Conservation (phyloP, 2,113 vertebrate species). For the Petrocephalus zakoni region DNA sequence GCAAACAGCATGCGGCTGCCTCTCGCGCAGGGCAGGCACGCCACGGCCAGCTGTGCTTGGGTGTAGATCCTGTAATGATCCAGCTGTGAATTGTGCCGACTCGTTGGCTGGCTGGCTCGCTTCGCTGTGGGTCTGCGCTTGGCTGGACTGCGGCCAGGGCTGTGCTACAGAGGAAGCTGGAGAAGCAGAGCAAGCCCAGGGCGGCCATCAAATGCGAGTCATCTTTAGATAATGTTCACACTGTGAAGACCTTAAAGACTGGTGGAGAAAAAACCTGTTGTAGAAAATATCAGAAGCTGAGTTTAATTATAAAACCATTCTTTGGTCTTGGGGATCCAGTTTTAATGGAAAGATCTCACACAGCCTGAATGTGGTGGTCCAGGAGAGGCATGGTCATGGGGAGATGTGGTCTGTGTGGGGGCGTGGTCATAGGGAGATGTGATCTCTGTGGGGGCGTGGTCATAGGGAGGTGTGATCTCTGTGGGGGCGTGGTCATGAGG, state of each 20-base stretch:
- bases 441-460: not conserved
- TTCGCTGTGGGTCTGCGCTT: constrained; percentile 21
- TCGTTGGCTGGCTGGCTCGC: constrained; percentile 8
- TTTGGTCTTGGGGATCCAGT: not conserved
- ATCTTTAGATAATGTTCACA: not conserved
- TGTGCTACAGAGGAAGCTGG: constrained; percentile 23
- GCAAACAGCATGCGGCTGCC: constrained; percentile 11
- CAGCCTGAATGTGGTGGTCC: not conserved
- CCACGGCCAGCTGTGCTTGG: constrained; percentile 12
- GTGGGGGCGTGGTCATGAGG: not conserved
- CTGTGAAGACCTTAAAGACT: not conserved
- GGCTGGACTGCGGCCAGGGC: constrained; percentile 20
- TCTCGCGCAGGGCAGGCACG: not conserved
- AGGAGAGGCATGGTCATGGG: not conserved
- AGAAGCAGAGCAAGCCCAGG: constrained; percentile 5
- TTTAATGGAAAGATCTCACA: not conserved
- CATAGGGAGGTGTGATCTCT: not conserved
- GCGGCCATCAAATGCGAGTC: not conserved
- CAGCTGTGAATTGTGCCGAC: constrained; percentile 20
- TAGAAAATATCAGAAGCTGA: not conserved
- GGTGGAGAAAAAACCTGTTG: not conserved
- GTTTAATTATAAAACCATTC: not conserved
- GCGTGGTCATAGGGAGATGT: not conserved
- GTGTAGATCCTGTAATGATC: constrained; percentile 21
- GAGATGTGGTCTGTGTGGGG: not conserved